Evolutionary conservation across 2,113 vertebrate genomes (phyloP), one percentile per base, ranked within the genome.

Genomic region (Bungarus multicinctus): DNA sequence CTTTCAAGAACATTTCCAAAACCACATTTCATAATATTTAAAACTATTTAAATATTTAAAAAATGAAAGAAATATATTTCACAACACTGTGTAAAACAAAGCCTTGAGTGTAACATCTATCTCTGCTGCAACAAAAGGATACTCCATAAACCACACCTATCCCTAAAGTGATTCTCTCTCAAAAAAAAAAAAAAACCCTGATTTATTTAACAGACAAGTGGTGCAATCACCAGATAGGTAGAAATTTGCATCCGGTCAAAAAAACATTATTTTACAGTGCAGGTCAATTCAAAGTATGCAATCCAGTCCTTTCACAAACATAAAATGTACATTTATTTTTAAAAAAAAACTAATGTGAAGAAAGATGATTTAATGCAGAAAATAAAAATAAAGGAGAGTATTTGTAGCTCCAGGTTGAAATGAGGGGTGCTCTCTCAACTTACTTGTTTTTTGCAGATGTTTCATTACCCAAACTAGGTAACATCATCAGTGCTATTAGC

Each of bases 291-390:
- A 20, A 39, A 74, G n/a, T 39, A 34, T 74, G 14, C 5, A 74
- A 34, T 34, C 14, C 2, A 74, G 5, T 39, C n/a, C n/a, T 74
- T 74, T 74, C 34, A 74, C n/a, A 64, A 39, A 74, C 5, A 39
- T 74, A 57, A 27, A 1, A 1, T 52, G 90, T n/a, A 27, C 30
- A 57, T 74, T 85, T 0, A 8, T 81, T 91, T 87, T 45, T 57
- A 81, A 20, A 91, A 34, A 81, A 90, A 22, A 91, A 25, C 54
- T 0, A 0, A 22, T 43, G 18, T 3, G 3, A 52, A 64, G 57
- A 85, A n/a, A 50, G 64, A 47, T 94, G 85, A 94, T 27, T 91
- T 0, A 95, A 89, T 91, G 88, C 4, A 89, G 43, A 85, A 93
- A 55, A 12, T 91, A 57, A 0, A 64, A 14, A 64, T 64, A 64